Conservation (phyloP, 2,113 vertebrate genomes). For the Gopherus flavomarginatus region DNA sequence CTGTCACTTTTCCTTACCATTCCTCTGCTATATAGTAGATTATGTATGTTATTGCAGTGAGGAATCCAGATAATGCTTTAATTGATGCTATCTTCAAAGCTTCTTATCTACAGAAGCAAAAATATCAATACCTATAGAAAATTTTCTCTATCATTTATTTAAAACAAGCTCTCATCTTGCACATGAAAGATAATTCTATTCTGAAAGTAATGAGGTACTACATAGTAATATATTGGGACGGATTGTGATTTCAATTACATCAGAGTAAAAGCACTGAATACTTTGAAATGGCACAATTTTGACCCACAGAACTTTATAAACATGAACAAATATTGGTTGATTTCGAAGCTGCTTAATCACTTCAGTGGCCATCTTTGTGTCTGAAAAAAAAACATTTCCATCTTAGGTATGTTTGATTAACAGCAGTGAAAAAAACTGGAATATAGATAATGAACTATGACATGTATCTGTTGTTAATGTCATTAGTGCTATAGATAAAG, state of each 20-base stretch:
- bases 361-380: background rate
- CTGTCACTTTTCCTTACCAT: background rate
- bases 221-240: background rate
- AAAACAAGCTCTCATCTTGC: background rate
- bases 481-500: background rate
- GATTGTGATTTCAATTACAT: background rate
- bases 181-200: background rate
- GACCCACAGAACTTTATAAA: background rate
- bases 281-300: background rate
- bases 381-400: background rate
- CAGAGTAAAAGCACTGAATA: background rate
- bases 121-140: background rate
- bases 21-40: fast-evolving
- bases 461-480: background rate
- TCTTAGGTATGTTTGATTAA: background rate
- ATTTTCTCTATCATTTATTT: background rate
- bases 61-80: background rate
- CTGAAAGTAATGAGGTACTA: background rate
- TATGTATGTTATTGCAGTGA: background rate
- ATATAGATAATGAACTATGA: background rate
- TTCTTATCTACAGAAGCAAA: background rate
- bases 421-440: background rate
- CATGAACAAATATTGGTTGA: background rate
- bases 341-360: background rate
- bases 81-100: background rate